Base-by-base conservation (phyloP, 2,797 vertebrate genomes). In the Enteromius afrohamiltoni region DNA sequence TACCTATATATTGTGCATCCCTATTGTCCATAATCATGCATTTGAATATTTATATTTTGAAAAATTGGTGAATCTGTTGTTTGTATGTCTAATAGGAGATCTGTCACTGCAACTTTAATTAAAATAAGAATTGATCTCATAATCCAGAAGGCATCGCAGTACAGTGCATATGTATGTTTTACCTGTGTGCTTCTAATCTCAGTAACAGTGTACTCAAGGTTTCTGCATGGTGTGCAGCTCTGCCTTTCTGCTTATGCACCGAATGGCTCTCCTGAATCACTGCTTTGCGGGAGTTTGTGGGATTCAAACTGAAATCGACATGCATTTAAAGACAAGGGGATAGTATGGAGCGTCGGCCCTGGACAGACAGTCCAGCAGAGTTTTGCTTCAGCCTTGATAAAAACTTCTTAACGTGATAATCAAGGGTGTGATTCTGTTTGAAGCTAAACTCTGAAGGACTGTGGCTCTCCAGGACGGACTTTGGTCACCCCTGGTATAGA, bases 211-310 rank as follows among this genome's bases (percentile, higher is more conserved):
- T 80, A 2, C 47, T 69, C 6, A 67, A 49, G 29, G 42, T 62
- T 76, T 77, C 71, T 67, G 73, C 82, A 77, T 70, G 67, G 64
- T 80, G 51, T 81, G 71, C 65, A 71, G 47, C 62, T 80, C 23
- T 71, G 26, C 65, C 67, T 80, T 62, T 71, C 71, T 47, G 71
- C 77, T 83, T 83, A 55, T 21, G 53, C 29, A 58, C 8, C 31
- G 17, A 71, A 70, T 16, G 47, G 58, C 53, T 77, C 62, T 70
- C 37, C 37, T 64, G 64, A 81, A 65, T 77, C 65, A 47, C 51
- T 84, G 77, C 55, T 81, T 70, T 71, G 71, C 71, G 26, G 68
- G 69, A 34, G 49, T 55, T 42, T 68, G 40, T 5, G 77, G 62
- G 9, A 49, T 79, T 49, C 14, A 29, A 65, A 26, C 74, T 60